Evolutionary conservation across 2,888 invertebrate species (phyloP).

Genomic region (Catocala fraxini): DNA sequence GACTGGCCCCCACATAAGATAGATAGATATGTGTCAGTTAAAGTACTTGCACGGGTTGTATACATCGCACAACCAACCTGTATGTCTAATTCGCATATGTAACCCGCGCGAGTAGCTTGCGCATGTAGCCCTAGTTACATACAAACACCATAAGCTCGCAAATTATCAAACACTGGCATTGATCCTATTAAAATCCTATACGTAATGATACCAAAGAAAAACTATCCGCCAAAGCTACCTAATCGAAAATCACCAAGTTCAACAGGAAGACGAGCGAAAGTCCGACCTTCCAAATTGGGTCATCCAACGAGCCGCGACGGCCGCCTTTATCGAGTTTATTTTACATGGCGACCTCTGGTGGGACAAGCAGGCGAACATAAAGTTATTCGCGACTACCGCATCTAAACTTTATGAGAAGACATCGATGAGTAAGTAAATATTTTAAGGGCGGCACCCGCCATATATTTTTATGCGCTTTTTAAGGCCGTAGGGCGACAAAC

Average conservation of each 20-base stretch:
- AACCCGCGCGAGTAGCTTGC: no score
- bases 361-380: conserved; percentile 29
- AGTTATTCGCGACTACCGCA: conserved; percentile 40
- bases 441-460: conserved; percentile 31
- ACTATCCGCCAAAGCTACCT: conserved; percentile 42
- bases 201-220: conserved; percentile 27
- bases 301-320: conserved; percentile 57
- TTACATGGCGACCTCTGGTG: conserved; percentile 33
- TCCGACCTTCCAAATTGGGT: conserved; percentile 60
- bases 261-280: conserved; percentile 34
- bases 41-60: no score
- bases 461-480: conserved; percentile 44
- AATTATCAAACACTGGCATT: conserved; percentile 3
- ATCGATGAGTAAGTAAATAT: conserved; percentile 41
- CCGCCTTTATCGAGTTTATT: conserved; percentile 41
- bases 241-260: conserved; percentile 57
- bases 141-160: not conserved
- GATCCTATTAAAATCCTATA: conserved; percentile 22
- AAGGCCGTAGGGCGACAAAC: conserved; percentile 29
- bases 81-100: no score
- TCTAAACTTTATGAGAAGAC: conserved; percentile 11
- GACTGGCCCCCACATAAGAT: no score
- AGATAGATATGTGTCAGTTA: no score
- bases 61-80: no score
- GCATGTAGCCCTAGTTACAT: no score